Percentiles rank a stretch among this genome's conserved stretches.
phyloP scores from a whole-genome alignment of 1,140 invertebrate species.

The Spodoptera frugiperda region DNA sequence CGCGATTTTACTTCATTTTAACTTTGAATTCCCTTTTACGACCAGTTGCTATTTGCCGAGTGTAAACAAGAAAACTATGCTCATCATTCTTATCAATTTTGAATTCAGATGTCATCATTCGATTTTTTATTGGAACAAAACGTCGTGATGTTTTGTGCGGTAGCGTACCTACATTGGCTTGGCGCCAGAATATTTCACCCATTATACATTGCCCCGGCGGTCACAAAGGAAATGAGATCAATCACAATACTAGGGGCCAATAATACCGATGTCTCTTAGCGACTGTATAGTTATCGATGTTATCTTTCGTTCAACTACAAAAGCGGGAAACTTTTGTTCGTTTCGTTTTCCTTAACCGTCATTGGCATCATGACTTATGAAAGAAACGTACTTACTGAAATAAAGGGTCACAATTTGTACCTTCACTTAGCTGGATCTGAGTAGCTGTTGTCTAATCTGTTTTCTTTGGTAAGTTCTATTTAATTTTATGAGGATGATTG shows the following conservation, averaged over 20 bases:
- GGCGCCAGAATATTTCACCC: constrained; percentile 72
- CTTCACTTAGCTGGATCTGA: too few species aligned
- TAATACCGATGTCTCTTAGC: constrained; percentile 48
- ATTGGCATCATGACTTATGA: too few species aligned
- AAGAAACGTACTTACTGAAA: too few species aligned
- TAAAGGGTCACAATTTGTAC: too few species aligned
- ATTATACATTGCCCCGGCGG: constrained; percentile 68
- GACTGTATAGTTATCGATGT: constrained; percentile 15
- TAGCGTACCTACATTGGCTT: constrained; percentile 62
- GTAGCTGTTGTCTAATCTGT: too few species aligned
- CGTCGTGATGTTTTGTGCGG: constrained; percentile 64
- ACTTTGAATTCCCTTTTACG: not conserved
- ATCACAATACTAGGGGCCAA: constrained; percentile 61
- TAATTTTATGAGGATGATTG: too few species aligned
- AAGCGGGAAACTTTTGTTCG: not conserved
- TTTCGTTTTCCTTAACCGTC: too few species aligned
- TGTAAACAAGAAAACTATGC: not conserved
- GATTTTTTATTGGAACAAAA: constrained; percentile 47
- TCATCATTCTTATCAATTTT: not conserved
- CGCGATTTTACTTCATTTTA: too few species aligned
- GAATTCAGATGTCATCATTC: constrained; percentile 27
- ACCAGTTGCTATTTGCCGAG: not conserved
- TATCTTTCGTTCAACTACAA: constrained; percentile 10
- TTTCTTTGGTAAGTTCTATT: too few species aligned
- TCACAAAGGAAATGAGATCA: constrained; percentile 76